A percentile compares a stretch with the other conserved stretches of the same genome.
Evolutionary conservation across 2,797 vertebrate species (phyloP).

Genomic region (Serranus cabrilla): DNA sequence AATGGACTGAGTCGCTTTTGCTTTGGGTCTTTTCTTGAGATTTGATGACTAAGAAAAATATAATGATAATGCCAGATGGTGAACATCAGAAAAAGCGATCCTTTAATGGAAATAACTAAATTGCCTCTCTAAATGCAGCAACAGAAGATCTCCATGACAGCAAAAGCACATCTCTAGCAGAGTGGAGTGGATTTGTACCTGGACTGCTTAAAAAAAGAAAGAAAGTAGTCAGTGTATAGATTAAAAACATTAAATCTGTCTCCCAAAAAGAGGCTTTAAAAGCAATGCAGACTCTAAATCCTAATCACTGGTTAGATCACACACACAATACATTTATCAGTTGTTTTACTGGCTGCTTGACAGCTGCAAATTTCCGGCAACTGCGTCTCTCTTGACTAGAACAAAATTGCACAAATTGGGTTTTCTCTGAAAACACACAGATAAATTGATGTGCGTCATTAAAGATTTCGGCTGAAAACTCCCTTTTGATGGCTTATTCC

Average conservation of each 20-base stretch:
- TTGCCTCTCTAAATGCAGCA: too few species aligned
- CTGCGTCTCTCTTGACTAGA: background rate
- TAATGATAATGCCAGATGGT: background rate
- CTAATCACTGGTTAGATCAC: background rate
- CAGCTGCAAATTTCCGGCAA: background rate
- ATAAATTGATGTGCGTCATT: background rate
- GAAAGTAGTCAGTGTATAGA: background rate
- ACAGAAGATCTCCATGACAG: background rate
- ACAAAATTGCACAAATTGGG: background rate
- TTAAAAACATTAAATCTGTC: background rate
- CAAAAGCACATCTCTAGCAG: background rate
- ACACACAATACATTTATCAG: background rate
- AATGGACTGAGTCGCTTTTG: background rate
- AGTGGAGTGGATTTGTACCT: background rate
- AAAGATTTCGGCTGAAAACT: background rate
- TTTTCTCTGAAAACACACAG: background rate
- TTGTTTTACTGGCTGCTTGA: background rate
- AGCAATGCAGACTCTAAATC: background rate
- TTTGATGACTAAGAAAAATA: conserved; percentile 2
- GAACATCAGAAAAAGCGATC: too few species aligned
- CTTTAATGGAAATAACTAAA: too few species aligned
- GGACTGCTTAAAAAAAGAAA: background rate
- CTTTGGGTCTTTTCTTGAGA: conserved; percentile 3
- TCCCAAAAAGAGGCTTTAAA: background rate
- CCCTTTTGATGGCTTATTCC: background rate